phyloP scores from a whole-genome alignment of 2,797 vertebrate genomes.

The Acanthiza pusilla region DNA sequence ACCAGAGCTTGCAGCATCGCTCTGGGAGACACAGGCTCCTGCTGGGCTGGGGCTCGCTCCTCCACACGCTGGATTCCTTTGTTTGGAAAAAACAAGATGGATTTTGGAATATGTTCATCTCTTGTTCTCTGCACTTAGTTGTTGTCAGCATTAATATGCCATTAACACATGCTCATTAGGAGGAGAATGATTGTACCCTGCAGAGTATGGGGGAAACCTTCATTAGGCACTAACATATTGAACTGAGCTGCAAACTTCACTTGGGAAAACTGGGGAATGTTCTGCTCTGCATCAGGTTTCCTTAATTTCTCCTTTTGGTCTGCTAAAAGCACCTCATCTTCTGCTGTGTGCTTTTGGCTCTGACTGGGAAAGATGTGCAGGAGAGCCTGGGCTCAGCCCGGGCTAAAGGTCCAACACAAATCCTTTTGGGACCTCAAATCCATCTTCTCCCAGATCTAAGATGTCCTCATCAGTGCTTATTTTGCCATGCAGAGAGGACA shows the following conservation, averaged over 20 bases:
- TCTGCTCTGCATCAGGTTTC: neutral
- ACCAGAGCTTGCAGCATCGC: neutral
- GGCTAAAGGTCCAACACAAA: neutral
- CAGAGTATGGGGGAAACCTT: conserved; percentile 44
- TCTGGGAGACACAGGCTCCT: neutral
- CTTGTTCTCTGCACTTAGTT: conserved; percentile 15
- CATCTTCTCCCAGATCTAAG: neutral
- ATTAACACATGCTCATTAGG: conserved; percentile 54
- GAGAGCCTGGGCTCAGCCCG: neutral
- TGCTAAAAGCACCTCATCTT: neutral
- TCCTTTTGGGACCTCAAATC: conserved; percentile 6
- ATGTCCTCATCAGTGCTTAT: neutral
- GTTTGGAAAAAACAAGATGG: neutral
- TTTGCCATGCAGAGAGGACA: neutral
- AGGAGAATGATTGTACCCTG: conserved; percentile 58
- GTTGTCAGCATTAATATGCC: conserved; percentile 59
- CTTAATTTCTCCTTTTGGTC: neutral
- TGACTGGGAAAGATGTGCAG: neutral
- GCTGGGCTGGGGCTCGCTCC: neutral
- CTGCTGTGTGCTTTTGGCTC: neutral
- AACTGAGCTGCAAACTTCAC: conserved; percentile 16
- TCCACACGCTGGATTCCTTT: neutral
- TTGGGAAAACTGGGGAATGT: conserved; percentile 26
- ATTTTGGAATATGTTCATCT: conserved; percentile 32
- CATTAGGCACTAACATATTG: conserved; percentile 55